Base-by-base conservation (phyloP, 2,888 invertebrate genomes). In the Linnaemya tessellans region DNA sequence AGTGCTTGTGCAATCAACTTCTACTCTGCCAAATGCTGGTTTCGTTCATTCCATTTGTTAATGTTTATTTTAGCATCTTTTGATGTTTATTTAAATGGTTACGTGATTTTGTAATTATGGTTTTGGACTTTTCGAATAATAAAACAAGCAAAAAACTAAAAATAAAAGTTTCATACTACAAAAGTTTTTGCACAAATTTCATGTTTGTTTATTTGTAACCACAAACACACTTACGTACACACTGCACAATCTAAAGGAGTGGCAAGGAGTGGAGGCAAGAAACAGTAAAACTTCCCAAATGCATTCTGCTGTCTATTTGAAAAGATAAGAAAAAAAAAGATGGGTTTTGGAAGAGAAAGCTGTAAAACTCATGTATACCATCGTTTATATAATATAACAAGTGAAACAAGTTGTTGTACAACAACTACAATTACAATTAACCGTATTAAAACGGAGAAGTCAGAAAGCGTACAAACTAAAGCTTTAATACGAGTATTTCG, bases 51-150 rank as follows among this genome's bases (percentile, higher is more conserved):
- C 4, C 15, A 65, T 65, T 64, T 75, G 38, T 60, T 65, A 71
- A 77, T 71, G 67, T 73, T 77, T 78, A 74, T 64, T 86, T 78
- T 68, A 71, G 80, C 56, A 84, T 78, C 84, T 84, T 86, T 84
- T 80, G 80, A 86, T 87, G 86, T 85, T 84, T 87, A 83, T 87
- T 84, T 87, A 86, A 87, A 87, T 87, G 87, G 86, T 84, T 87
- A 87, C 87, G 79, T 87, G 83, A 87, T 87, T 87, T 87, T 82
- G 87, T 83, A 87, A 87, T 87, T 87, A 87, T 81, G 86, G 80
- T 71, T 79, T 82, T 78, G 73, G 82, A 82, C 82, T 77, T 74
- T 80, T 77, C 25, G 62, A 64, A 68, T 62, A 41, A 15, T 0
- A 67, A 18, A 38, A 18, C 11, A 11, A 15, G 10, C 5, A 11